Base-by-base conservation (phyloP, 1,140 invertebrate species). In the Oedothorax gibbosus region DNA sequence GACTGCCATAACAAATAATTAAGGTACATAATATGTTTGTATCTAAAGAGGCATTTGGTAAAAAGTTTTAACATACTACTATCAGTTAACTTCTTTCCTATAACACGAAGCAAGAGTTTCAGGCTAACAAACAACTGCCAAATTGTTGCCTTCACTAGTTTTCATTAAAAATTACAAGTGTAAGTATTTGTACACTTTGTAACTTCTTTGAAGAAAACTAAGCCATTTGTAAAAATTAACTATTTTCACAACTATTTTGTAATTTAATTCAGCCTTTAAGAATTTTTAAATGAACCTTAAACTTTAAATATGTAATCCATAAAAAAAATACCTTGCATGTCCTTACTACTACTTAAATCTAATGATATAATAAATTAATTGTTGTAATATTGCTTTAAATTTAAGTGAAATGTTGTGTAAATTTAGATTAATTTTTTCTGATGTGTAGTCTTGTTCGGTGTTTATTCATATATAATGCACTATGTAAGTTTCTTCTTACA, bases 81-180 rank as follows among this genome's bases (percentile, higher is more conserved):
- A 20, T 65, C 21, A 20, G 14, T 12, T 64, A 64, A 64, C 20
- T 64, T 69, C 51, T 69, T 35, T 35, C 35, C 5, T 35, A 35
- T 35, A 7, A 69, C 15, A 14, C 50, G 20, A 51, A 21, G 7
- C n/a, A 57, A 75, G 7, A 75, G 49, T 9, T 60, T 57, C 10
- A 77, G 65, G 62, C 57, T 77, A 77, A 77, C 75, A 35, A 8
- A 65, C 65, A 69, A 81, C 78, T 81, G 78, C 78, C 78, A 81
- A 81, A 81, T 81, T 81, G 53, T 62, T 71, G 78, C 54, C 78
- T 81, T 81, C 12, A 18, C 54, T 12, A 56, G 20, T 49, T 53
- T 35, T 57, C 54, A 56, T 57, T 57, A 57, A 12, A 11, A 14
- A 18, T 3, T 62, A 15, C 57, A 12, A 62, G 57, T 62, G 12